phyloP scores from a whole-genome alignment of 1,140 invertebrate species.

The Spodoptera litura region DNA sequence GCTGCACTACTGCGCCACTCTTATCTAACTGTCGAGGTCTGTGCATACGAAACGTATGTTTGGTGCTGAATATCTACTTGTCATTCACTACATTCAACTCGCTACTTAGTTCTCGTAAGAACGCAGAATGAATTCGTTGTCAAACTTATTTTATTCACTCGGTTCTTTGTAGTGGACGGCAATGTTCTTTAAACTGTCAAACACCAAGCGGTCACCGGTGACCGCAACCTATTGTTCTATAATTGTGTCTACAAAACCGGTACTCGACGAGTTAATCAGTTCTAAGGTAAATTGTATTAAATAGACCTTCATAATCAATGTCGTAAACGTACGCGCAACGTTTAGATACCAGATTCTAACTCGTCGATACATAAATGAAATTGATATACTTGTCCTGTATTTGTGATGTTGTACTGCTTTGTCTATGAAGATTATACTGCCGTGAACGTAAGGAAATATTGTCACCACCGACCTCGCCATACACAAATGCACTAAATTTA shows the following conservation, averaged over 20 bases:
- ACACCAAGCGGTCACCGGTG: no score
- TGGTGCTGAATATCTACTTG: conserved; percentile 34
- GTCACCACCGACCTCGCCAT: conserved; percentile 7
- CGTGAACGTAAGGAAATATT: neutral
- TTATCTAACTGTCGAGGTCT: conserved; percentile 32
- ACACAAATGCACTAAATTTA: conserved; percentile 39
- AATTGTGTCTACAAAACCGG: no score
- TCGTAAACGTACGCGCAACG: conserved; percentile 16
- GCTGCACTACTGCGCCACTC: no score
- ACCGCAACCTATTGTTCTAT: no score
- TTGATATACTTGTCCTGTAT: conserved; percentile 1
- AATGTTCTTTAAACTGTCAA: conserved; percentile 31
- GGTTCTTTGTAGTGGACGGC: conserved; percentile 23
- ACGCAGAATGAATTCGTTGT: neutral
- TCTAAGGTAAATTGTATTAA: conserved; percentile 27
- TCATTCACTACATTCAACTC: conserved; percentile 14
- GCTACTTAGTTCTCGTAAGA: neutral
- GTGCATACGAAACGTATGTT: conserved; percentile 33
- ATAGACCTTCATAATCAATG: conserved; percentile 27
- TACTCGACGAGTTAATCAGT: no score
- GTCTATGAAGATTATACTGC: conserved; percentile 10
- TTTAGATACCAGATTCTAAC: neutral
- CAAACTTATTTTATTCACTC: neutral
- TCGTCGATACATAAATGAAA: neutral
- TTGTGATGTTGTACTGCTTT: conserved; percentile 31